Base-by-base conservation (phyloP, 1,140 invertebrate genomes). In the Aphaenogaster floridana region DNA sequence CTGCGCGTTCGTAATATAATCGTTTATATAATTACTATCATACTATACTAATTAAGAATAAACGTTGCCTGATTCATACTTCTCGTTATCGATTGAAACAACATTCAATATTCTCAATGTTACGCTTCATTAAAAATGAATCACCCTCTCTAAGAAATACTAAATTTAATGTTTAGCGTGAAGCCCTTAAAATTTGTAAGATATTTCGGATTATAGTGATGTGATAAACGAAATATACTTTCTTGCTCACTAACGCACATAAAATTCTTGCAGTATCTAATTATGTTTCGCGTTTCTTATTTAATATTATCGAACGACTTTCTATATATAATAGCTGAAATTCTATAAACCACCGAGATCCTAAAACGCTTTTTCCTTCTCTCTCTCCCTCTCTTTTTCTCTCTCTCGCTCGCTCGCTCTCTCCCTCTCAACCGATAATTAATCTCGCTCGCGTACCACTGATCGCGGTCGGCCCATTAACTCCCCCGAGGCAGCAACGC, bases 381-480 rank as follows among this genome's bases (percentile, higher is more conserved):
- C 2, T 59, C 57, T 21, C 3, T 11, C 21, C 17, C 7, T 17
- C 13, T 17, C 50, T 6, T 17, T 21, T 11, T 21, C 68, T 50
- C 21, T 34, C 50, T 21, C 28, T 68, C 50, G 28, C 28, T 8
- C 61, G 11, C 61, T 57, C 17, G 28, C 6, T 76, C n/a, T 77
- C 28, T 63, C 21, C 28, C 28, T 42, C 52, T 84, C 17, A 15
- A 34, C 42, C 42, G 54, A 76, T 84, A 76, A 84, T 84, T 84
- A 83, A 84, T 84, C 80, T 84, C 80, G 80, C 80, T 84, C 80
- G 42, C 57, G 69, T 84, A 83, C 68, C 45, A 84, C 28, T 72
- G 80, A 84, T 84, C 80, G 80, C 80, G 45, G 54, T 84, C 42
- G 42, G 80, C 42, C 69, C 80, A 84, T 84, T 84, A 84, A 84